Conservation (phyloP, 2,113 vertebrate species). For the Tinamus guttatus region DNA sequence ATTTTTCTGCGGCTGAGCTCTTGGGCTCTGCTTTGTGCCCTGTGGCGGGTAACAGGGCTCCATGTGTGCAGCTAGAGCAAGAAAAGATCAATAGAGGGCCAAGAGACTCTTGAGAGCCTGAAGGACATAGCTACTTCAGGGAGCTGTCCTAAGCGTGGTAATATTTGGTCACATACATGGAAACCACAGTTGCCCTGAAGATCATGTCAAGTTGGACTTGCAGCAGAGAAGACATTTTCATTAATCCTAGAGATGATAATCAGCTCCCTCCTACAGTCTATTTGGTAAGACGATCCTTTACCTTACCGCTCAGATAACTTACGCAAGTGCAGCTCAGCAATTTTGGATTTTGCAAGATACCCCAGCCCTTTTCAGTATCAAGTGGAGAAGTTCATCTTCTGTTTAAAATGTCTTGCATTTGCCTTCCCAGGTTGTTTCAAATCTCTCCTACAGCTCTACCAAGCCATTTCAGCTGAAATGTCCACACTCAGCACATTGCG, state of each 20-base stretch:
- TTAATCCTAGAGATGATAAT: neutral
- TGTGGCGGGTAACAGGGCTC: too few relatives aligned
- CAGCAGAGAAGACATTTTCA: neutral
- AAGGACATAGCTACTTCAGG: too few relatives aligned
- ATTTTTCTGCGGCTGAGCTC: too few relatives aligned
- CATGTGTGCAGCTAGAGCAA: too few relatives aligned
- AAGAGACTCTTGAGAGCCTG: too few relatives aligned
- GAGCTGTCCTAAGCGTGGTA: too few relatives aligned
- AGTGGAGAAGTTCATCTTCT: too few relatives aligned
- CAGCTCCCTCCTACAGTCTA: neutral
- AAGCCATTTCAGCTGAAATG: neutral
- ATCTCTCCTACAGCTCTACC: neutral
- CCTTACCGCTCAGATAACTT: neutral
- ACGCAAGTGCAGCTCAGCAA: neutral
- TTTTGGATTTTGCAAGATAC: neutral
- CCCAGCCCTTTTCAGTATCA: neutral
- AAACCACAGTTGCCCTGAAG: too few relatives aligned
- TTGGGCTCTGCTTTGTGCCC: too few relatives aligned
- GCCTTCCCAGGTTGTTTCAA: neutral
- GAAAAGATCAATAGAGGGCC: too few relatives aligned
- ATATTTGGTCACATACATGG: too few relatives aligned
- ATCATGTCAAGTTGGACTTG: too few relatives aligned
- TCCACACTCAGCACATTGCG: neutral
- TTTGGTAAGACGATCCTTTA: neutral
- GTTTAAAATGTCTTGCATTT: neutral